phyloP scores from a whole-genome alignment of 23 tunicate species.

The Ciona savignyi region DNA sequence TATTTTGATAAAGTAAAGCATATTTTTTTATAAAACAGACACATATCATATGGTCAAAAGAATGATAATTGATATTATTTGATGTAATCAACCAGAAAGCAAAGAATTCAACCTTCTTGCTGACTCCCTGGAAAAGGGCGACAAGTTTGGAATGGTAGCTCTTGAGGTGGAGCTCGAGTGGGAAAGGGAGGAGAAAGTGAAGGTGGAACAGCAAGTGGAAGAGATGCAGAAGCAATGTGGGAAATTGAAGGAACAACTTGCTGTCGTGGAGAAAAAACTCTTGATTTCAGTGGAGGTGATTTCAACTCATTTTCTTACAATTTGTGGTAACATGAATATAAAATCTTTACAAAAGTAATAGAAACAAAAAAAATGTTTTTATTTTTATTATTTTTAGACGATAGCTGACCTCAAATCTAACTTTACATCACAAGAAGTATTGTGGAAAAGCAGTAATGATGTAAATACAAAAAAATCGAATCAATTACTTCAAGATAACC shows the following conservation, averaged over 20 bases:
- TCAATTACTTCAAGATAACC: neutral
- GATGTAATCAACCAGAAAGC: too few relatives aligned
- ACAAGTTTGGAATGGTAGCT: neutral
- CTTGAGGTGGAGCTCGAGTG: neutral
- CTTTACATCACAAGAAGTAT: neutral
- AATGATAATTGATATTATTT: too few relatives aligned
- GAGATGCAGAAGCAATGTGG: neutral
- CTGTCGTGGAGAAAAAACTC: neutral
- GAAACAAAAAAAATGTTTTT: neutral
- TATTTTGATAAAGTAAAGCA: too few relatives aligned
- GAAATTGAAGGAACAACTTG: neutral
- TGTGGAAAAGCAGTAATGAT: too few relatives aligned
- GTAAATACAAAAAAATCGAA: neutral
- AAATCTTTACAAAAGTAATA: too few relatives aligned
- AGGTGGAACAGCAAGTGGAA: neutral
- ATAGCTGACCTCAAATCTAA: neutral
- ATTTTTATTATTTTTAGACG: neutral
- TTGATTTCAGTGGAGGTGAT: neutral
- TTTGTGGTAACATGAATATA: neutral
- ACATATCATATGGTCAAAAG: too few relatives aligned
- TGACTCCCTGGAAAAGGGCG: neutral
- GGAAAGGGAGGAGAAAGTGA: neutral
- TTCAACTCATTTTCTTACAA: neutral
- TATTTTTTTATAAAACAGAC: too few relatives aligned
- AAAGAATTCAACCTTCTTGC: neutral